Evolutionary conservation across 2,113 vertebrate genomes (phyloP).

Genomic region (Crotophaga sulcirostris): DNA sequence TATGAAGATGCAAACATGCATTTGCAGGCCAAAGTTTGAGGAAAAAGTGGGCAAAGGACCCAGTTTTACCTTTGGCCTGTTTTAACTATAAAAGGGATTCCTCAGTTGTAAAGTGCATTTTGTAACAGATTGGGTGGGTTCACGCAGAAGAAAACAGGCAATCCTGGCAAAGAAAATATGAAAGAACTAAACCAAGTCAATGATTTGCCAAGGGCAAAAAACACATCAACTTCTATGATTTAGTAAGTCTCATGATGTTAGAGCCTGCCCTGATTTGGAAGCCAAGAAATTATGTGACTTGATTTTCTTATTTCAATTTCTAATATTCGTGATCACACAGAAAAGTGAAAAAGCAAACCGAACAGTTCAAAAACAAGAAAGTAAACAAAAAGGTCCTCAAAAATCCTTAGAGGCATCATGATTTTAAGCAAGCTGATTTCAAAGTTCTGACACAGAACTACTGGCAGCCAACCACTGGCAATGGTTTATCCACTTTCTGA

Average conservation of each 20-base stretch:
- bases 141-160: neutral
- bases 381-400: neutral
- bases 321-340: neutral
- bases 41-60: neutral
- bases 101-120: neutral
- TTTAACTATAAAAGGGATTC: neutral
- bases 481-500: neutral
- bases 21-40: neutral
- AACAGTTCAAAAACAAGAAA: neutral
- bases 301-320: conserved; percentile 23
- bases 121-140: neutral
- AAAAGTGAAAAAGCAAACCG: neutral
- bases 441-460: neutral
- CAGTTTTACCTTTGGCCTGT: neutral
- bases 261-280: neutral
- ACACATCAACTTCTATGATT: conserved; percentile 8
- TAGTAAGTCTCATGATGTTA: neutral
- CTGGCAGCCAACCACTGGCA: neutral
- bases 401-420: neutral
- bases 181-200: conserved; percentile 8
- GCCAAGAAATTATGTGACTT: conserved; percentile 9
- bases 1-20: neutral
- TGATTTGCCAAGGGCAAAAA: conserved; percentile 14
- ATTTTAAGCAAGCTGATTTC: conserved; percentile 15
- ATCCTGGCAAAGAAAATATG: neutral